phyloP scores from a whole-genome alignment of 37 sponge, comb jelly and placozoan genomes.

The Ianthella basta region DNA sequence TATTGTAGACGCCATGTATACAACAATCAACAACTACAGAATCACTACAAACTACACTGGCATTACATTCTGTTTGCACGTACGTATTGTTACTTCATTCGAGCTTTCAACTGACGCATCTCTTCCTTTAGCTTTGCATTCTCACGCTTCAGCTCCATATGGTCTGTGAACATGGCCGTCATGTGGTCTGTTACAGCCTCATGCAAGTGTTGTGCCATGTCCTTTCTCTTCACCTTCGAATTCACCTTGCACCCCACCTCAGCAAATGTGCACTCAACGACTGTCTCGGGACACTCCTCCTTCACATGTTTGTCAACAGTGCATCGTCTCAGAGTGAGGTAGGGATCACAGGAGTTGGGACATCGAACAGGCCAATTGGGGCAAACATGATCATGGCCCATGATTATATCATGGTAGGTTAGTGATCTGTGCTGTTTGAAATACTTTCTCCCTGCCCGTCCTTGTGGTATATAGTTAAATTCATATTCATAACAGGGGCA shows the following conservation, averaged over 20 bases:
- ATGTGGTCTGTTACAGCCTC: background rate
- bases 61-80: too few relatives aligned
- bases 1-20: too few relatives aligned
- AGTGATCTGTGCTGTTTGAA: too few relatives aligned
- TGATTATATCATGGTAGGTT: background rate
- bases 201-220: background rate
- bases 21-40: too few relatives aligned
- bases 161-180: background rate
- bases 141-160: background rate
- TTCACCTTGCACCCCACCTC: background rate
- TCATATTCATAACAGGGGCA: too few relatives aligned
- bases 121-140: background rate
- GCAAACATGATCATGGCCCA: background rate
- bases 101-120: background rate
- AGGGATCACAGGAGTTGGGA: constrained; percentile 7
- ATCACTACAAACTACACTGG: too few relatives aligned
- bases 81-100: too few relatives aligned
- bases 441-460: too few relatives aligned
- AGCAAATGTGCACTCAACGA: constrained; percentile 2
- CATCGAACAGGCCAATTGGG: constrained; percentile 24
- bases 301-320: background rate
- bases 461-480: too few relatives aligned
- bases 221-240: background rate
- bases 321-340: background rate
- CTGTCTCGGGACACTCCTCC: constrained; percentile 11